Percentiles rank a stretch among this genome's conserved stretches.
These are phyloP conservation scores for Zalophus californianus DNA, from an alignment of 2,797 vertebrate species.

Conservation along the genomic window DNA sequence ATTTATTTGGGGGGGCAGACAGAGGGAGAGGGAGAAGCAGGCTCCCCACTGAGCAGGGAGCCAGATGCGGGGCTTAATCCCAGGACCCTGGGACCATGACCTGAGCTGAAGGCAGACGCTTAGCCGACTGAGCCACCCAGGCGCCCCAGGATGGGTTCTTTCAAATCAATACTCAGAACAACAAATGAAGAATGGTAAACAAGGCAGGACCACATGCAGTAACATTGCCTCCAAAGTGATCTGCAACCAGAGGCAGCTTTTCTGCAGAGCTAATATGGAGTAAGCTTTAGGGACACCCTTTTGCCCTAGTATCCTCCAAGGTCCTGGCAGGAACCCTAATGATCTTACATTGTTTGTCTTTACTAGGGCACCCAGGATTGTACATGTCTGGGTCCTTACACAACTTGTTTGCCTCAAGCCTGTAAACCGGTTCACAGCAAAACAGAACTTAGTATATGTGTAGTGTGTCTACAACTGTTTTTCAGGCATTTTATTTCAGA, in stretches of 20 bases:
- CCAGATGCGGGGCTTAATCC: too few species aligned
- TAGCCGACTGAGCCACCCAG: too few species aligned
- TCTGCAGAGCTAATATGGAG: neutral
- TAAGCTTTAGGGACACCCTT: neutral
- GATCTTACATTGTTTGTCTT: neutral
- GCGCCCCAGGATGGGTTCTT: neutral
- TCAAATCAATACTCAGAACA: slow-evolving; percentile 14
- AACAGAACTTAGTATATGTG: neutral
- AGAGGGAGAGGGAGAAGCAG: too few species aligned
- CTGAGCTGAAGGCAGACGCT: too few species aligned
- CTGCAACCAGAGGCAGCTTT: neutral
- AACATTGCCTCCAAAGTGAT: neutral
- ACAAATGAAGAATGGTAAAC: neutral
- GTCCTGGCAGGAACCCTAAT: neutral
- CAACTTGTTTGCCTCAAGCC: neutral
- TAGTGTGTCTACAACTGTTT: neutral
- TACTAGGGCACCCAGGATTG: neutral
- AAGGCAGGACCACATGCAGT: neutral
- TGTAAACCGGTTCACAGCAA: slow-evolving; percentile 18
- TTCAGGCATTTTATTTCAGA: slow-evolving; percentile 42
- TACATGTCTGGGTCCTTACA: neutral
- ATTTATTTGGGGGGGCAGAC: too few species aligned
- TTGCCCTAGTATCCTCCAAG: neutral
- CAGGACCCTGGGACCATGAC: too few species aligned
- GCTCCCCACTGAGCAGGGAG: too few species aligned